Base-by-base conservation (phyloP, 2,113 vertebrate species). In the Nyctereutes procyonoides region DNA sequence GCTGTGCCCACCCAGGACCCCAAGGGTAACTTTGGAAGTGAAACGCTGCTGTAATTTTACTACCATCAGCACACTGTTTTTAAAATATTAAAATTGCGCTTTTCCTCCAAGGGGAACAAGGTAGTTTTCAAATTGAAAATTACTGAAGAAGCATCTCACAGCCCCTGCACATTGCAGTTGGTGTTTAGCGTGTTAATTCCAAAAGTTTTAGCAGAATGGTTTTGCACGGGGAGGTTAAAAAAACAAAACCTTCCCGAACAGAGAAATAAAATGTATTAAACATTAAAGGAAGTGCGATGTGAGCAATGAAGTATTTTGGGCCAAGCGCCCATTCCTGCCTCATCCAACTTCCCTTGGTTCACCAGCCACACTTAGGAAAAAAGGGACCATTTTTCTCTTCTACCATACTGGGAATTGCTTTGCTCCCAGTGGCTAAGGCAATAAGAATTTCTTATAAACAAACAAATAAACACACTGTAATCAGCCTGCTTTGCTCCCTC, bases 251-350 rank as follows among this genome's bases (percentile, higher is more conserved):
- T 80, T 53, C 30, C 38, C 2, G 3, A 88, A 95, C 53, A 74
- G 38, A 76, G 30, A 88, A 92, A 86, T 93, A 69, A 92, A 95
- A 93, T 55, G 48, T 53, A 86, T 93, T 96, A 88, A 95, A 97
- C 88, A 58, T 86, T 69, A 89, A 93, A 96, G 32, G 32, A 19
- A 10, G 0, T 0, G 1, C 15, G 15, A 11, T 38, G 35, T 35
- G 58, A 92, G 48, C 43, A 53, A 28, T 81, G 62, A 88, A 71
- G 26, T 35, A 13, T 87, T 87, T 79, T 67, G 55, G 79, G 35
- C 86, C 67, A 48, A 48, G 43, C 20, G 93, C 38, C 55, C 51
- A 1, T 69, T 51, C 30, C 35, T 28, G 43, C 17, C 43, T 71
- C 69, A 32, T 48, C 13, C 38, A 38, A 13, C 43, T 55, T 55